Evolutionary conservation across 1,140 invertebrate species (phyloP), one percentile per base, ranked within the genome.

Genomic region (Protaetia brevitarsis): DNA sequence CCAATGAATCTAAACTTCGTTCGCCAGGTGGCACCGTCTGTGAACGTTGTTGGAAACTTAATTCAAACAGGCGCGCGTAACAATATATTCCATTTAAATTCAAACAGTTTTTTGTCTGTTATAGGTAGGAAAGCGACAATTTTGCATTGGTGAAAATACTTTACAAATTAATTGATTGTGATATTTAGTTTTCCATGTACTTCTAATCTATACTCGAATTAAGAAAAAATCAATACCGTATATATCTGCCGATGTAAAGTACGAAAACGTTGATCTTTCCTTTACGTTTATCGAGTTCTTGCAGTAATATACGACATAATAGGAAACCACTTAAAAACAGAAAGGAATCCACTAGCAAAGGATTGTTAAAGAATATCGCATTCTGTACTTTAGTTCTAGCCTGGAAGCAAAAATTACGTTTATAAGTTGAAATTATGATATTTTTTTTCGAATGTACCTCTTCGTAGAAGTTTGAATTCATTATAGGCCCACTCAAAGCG

Each of bases 281-380:
- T 73, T 82, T 82, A 69, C 84, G 81, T 71, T 88, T 88, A 63
- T 89, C 87, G 60, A 90, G 76, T 73, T 89, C 86, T 11, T 85
- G 79, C n/a, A 90, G 82, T 71, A 89, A 83, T 7, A 45, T 45
- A 19, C 41, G 41, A 13, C 41, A 45, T 7, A 45, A 21, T 19
- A 89, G 81, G 72, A 89, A 85, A 8, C 87, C 88, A 71, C 87
- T 87, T 10, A 90, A 76, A 63, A 89, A 79, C 21, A 90, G 81
- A 76, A 89, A 90, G 10, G 86, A 88, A 71, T 90, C 88, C 5
- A 89, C 88, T 5, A 88, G 75, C 2, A 86, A 76, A 0, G 85
- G 79, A 69, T 84, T 87, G 74, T 87, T 88, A 37, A 86, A 70
- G 72, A 88, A 83, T 61, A 86, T 81, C 3, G 81, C 78, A 65